Evolutionary conservation across 2,797 vertebrate species (phyloP).

Genomic region (Oreonectes daqikongensis): DNA sequence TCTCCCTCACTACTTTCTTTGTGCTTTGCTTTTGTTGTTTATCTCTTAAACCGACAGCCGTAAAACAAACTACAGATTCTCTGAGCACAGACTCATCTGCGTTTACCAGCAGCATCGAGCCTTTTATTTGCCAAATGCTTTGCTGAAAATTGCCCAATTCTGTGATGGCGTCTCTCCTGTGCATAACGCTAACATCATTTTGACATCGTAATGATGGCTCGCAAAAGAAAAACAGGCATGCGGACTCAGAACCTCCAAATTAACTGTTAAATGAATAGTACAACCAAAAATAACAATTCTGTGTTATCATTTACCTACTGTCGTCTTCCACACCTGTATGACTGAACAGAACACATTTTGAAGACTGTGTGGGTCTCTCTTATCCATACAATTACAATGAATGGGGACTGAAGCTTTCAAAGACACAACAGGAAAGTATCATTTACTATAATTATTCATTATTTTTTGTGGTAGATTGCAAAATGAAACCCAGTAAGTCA

Average conservation of each 20-base stretch:
- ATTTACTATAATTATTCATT: too few species aligned
- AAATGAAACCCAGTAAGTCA: background rate
- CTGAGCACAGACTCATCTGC: constrained; percentile 3
- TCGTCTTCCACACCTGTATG: background rate
- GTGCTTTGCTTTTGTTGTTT: constrained; percentile 10
- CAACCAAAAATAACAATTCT: background rate
- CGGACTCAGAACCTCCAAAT: constrained; percentile 6
- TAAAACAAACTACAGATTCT: constrained; percentile 8
- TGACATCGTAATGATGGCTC: constrained; percentile 20
- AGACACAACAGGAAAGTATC: too few species aligned
- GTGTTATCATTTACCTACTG: background rate
- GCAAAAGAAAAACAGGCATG: constrained; percentile 27
- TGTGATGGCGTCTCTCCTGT: constrained; percentile 31
- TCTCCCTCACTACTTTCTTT: background rate
- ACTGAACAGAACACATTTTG: background rate
- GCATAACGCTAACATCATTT: constrained; percentile 13
- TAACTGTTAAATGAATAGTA: constrained; percentile 1
- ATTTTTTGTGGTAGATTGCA: background rate
- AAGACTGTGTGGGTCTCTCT: background rate
- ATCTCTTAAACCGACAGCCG: constrained; percentile 24
- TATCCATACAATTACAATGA: too few species aligned
- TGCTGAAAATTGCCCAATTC: constrained; percentile 38
- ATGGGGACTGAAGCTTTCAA: background rate
- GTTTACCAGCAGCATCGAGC: constrained; percentile 6
- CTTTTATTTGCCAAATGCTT: constrained; percentile 13